Evolutionary conservation across 2,888 invertebrate genomes (phyloP), one percentile per base, ranked within the genome.

Genomic region (Drosophila paracracens): DNA sequence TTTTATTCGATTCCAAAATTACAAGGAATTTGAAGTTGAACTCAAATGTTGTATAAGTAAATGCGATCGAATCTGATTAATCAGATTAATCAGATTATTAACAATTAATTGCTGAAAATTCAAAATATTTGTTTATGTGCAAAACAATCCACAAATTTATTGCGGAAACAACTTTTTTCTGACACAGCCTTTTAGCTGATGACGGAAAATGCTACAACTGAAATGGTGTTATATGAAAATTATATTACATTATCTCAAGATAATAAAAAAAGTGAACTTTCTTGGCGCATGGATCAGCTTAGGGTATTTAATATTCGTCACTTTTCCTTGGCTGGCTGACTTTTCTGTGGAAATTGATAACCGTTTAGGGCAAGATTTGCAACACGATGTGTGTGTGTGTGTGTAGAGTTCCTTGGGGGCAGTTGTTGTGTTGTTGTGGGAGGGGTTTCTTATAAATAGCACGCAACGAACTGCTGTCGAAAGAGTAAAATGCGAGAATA

Each of bases 391-490:
- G 38, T 48, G 29, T 11, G 18, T 63, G 48, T 21, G 21, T 56
- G 43, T 46, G 35, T 57, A 57, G 21, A 43, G 56, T 50, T 61
- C 59, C 43, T 36, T 54, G 35, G 66, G 31, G 40, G 21, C 40
- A 35, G 46, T 29, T 38, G 78, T 31, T 31, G 31, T 31, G 10
- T 0, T 18, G 16, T 0, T 2, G 11, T 36, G 36, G 54, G 36
- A 18, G 46, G 59, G n/a, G 38, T 61, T 56, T 48, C 58, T 65
- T 81, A 83, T 74, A 83, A 81, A 81, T 83, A 83, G 81, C 58
- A 67, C 54, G 60, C 58, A 59, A 67, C 68, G 65, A 75, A 71
- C 63, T 50, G 80, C 60, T 69, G 81, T 67, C 72, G 46, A 48
- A 58, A 52, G 64, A 61, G 53, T 54, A 70, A 83, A 83, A 81